These are phyloP conservation scores for Poeciliopsis turrubarensis DNA, from an alignment of 2,113 vertebrate genomes.

Conservation along the genomic window DNA sequence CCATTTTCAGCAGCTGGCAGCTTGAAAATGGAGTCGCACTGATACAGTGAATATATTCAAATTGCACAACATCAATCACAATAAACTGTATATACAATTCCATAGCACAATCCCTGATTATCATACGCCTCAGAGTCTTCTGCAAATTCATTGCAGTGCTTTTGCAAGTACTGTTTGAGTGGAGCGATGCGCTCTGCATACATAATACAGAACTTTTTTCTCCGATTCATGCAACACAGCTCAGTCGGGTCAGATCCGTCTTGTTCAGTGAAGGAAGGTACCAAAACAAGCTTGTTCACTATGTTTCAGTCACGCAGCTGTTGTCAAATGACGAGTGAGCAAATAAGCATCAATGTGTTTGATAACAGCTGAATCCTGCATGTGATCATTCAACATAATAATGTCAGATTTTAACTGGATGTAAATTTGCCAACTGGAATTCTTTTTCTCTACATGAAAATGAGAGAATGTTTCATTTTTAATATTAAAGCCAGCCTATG, in stretches of 20 bases:
- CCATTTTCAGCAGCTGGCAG: constrained; percentile 55
- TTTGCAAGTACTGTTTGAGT: constrained; percentile 35
- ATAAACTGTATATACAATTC: constrained; percentile 21
- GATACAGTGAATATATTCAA: constrained; percentile 49
- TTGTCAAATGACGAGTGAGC: constrained; percentile 42
- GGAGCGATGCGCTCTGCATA: constrained; percentile 33
- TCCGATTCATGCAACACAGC: constrained; percentile 25
- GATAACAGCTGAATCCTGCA: constrained; percentile 20
- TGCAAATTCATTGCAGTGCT: constrained; percentile 55
- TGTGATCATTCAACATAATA: not conserved
- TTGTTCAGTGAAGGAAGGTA: constrained; percentile 21
- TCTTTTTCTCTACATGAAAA: too few relatives aligned
- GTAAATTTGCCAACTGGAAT: too few relatives aligned
- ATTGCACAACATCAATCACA: constrained; percentile 51
- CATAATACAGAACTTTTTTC: constrained; percentile 39
- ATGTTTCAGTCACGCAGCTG: constrained; percentile 34
- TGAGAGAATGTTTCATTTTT: too few relatives aligned
- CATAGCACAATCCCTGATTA: constrained; percentile 39
- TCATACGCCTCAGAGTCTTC: constrained; percentile 56
- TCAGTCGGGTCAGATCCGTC: constrained; percentile 35
- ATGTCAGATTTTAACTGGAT: not conserved
- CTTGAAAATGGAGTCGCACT: constrained; percentile 40
- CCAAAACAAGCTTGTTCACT: not conserved
- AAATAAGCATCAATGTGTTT: constrained; percentile 29
- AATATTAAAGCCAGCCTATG: too few relatives aligned